Conservation (phyloP, 2,113 vertebrate species). For the Anser brachyrhynchus region DNA sequence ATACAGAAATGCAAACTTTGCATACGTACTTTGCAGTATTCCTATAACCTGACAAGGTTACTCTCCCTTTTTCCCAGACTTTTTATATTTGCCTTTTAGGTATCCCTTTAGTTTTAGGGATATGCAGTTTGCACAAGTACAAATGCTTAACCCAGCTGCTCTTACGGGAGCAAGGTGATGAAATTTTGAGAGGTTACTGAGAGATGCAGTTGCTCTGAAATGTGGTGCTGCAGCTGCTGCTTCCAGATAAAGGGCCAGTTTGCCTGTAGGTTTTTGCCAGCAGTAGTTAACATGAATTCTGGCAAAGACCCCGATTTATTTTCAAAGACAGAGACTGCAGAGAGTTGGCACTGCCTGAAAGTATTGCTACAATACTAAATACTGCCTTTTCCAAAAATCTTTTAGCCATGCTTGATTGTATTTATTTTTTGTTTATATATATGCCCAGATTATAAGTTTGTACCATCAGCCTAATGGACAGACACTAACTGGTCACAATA, state of each 20-base stretch:
- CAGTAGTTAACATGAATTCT: not conserved
- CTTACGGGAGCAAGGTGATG: not conserved
- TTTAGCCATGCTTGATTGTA: not conserved
- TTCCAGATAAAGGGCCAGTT: constrained; percentile 23
- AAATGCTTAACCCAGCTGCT: not conserved
- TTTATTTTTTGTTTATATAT: not conserved
- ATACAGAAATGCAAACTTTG: not conserved
- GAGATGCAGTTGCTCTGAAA: not conserved
- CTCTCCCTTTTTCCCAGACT: not conserved
- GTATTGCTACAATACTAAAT: not conserved
- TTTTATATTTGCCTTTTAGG: not conserved
- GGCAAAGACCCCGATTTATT: not conserved
- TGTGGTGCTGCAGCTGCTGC: not conserved
- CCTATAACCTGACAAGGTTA: not conserved
- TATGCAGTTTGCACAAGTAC: not conserved
- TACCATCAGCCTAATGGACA: not conserved
- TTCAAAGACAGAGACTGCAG: not conserved
- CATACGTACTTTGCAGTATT: not conserved
- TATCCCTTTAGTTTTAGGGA: not conserved
- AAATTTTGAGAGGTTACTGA: not conserved
- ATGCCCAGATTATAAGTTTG: not conserved
- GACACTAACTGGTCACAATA: not conserved
- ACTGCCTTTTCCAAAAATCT: not conserved
- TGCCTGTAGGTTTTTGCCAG: not conserved
- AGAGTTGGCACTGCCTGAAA: not conserved